Percentiles rank a stretch among this genome's conserved stretches.
phyloP scores from a whole-genome alignment of 1,140 invertebrate species.

The Drosophila biarmipes region DNA sequence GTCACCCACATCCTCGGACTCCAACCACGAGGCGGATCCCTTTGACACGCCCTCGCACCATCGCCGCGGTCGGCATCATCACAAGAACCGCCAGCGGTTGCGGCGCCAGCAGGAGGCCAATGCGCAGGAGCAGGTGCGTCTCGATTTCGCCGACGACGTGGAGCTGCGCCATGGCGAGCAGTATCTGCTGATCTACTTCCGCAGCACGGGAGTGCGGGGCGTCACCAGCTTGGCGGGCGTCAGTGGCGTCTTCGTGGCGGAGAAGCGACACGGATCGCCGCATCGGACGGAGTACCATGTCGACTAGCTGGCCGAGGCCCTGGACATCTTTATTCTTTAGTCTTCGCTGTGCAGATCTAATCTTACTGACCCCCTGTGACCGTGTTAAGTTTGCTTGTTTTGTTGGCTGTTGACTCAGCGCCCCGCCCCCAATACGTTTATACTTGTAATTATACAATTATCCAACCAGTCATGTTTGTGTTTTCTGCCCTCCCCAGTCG shows the following conservation, averaged over 20 bases:
- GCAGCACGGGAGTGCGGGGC: constrained; percentile 75
- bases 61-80: constrained; percentile 53
- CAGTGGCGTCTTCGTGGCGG: constrained; percentile 67
- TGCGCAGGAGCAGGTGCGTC: constrained; percentile 64
- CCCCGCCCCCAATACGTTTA: constrained; percentile 6
- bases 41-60: constrained; percentile 59
- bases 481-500: not conserved
- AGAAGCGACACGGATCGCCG: constrained; percentile 67
- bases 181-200: constrained; percentile 80
- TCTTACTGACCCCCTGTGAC: constrained; percentile 7
- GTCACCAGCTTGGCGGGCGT: constrained; percentile 78
- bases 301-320: constrained; percentile 66
- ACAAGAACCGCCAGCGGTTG: constrained; percentile 68
- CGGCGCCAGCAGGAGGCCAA: constrained; percentile 64
- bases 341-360: constrained; percentile 10
- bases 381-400: constrained; percentile 37
- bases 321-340: constrained; percentile 65
- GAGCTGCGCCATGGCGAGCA: constrained; percentile 73
- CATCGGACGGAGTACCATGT: constrained; percentile 72
- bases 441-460: constrained; percentile 32
- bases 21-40: constrained; percentile 64
- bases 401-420: constrained; percentile 15
- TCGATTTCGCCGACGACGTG: constrained; percentile 81
- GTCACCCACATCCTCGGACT: constrained; percentile 86
- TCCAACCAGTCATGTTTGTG: constrained; percentile 2